Base-by-base conservation (phyloP, 2,113 vertebrate genomes). In the Rhinoptilus africanus region DNA sequence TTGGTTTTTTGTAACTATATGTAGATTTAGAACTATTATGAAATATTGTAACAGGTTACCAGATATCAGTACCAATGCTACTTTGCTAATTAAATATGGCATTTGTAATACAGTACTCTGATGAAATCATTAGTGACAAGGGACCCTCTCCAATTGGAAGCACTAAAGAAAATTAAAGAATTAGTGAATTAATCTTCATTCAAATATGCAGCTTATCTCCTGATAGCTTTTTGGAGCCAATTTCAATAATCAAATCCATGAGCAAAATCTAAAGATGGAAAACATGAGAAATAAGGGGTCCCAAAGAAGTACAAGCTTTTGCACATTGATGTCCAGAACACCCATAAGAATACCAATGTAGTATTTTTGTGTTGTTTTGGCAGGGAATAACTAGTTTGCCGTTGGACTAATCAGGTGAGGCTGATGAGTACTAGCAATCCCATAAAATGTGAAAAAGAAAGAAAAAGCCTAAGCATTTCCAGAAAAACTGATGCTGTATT, bases 41-140 rank as follows among this genome's bases (percentile, higher is more conserved):
- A 85, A 91, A 71, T 68, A 87, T 21, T 81, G 0, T 50, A 87
- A 72, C 30, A 78, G 32, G 45, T 93, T 71, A 82, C 47, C 41
- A 71, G 59, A 37, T 83, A 88, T 41, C 39, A 68, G 43, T 53
- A 63, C n/a, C 76, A 63, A 59, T 54, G 21, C 8, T 74, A 54
- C 32, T 85, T 94, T 57, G 37, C 67, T 88, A 92, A 94, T 96
- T 92, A 93, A 93, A 95, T 63, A 90, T 32, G 56, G 27, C 9
- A 86, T 90, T 92, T 54, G 41, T 83, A 88, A 83, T 48, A 51
- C 1, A 86, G 67, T 59, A 62, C 45, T 39, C 81, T 90, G 47
- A 92, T 77, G 77, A 95, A 84, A 94, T 85, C 5, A 92, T 56
- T 86, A 73, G 23, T 66, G 67, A 64, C 67, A 74, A 95, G 17